Evolutionary conservation across 2,113 vertebrate species (phyloP), one percentile per base, ranked within the genome.

Genomic region (Pelecanus crispus): DNA sequence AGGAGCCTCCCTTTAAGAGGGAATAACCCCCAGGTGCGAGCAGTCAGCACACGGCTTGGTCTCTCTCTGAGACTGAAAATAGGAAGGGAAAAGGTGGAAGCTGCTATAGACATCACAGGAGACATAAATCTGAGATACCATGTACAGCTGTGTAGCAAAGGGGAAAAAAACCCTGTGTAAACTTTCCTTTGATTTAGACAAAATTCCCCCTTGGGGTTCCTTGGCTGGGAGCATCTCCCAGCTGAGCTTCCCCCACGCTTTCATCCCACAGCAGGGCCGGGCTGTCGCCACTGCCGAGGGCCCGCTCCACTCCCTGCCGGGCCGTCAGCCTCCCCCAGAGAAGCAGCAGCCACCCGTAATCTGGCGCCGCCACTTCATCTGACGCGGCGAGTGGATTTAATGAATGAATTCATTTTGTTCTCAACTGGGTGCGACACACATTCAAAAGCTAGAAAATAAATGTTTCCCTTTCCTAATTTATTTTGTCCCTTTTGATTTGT

Each of bases 401-500:
- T 78, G 92, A 94, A 82, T 6, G 40, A 90, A 94, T 88, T 93
- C 82, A 94, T 96, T 93, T 72, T 13, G 53, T 13, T 93, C 82
- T 59, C 95, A 55, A 53, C 90, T 5, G 90, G 53, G 34, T 88
- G 88, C 22, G 24, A 85, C 81, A 2, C 1, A 11, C 81, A n/a
- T 55, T 63, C 77, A 16, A 58, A 71, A 78, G 73, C 52, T n/a
- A 16, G 55, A 83, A 95, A 94, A 93, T 31, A 93, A 94, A 96
- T 7, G 11, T 92, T 96, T 96, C 75, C 93, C 75, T 94, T 92
- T 15, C 82, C 63, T 96, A 77, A 97, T 95, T 88, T 8, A 53
- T 53, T 3, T 0, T 29, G 62, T 96, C 94, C 90, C 71, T 86
- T 97, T 88, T 5, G 28, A 95, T 95, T 88, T 93, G 90, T 90